A percentile compares a stretch with the other conserved stretches of the same genome.
phyloP scores from a whole-genome alignment of 2,113 vertebrate genomes.

The Tragelaphus buxtoni region DNA sequence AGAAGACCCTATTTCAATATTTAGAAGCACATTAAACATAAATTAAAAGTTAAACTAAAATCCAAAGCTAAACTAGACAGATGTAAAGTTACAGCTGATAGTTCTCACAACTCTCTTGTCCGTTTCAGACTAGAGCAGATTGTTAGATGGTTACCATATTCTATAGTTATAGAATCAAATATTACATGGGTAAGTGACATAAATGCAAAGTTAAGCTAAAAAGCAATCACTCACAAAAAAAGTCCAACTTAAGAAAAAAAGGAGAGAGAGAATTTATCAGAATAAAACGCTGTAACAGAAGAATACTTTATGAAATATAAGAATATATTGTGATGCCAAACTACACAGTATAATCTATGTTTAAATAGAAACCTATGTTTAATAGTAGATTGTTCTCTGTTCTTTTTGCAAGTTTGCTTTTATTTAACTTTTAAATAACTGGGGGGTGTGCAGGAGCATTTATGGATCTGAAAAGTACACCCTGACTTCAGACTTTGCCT shows the following conservation, averaged over 20 bases:
- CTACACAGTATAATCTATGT: background rate
- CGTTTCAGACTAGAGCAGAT: background rate
- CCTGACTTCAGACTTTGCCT: background rate
- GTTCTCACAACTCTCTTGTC: background rate
- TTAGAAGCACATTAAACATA: background rate
- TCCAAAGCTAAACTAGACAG: background rate
- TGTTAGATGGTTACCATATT: background rate
- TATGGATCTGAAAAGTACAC: background rate
- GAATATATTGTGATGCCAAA: background rate
- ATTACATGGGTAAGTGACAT: background rate
- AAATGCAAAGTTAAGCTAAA: background rate
- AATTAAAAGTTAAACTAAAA: background rate
- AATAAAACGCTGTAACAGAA: background rate
- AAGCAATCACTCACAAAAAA: background rate
- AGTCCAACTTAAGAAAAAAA: background rate
- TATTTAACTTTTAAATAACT: background rate
- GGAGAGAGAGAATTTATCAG: background rate
- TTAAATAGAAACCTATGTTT: background rate
- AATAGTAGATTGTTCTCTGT: background rate
- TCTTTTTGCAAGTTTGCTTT: background rate
- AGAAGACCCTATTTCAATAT: background rate
- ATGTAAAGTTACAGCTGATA: background rate
- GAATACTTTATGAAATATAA: background rate
- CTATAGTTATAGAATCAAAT: background rate
- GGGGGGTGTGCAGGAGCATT: rapidly evolving